Conservation (phyloP, 2,888 invertebrate genomes). For the Rhingia campestris region DNA sequence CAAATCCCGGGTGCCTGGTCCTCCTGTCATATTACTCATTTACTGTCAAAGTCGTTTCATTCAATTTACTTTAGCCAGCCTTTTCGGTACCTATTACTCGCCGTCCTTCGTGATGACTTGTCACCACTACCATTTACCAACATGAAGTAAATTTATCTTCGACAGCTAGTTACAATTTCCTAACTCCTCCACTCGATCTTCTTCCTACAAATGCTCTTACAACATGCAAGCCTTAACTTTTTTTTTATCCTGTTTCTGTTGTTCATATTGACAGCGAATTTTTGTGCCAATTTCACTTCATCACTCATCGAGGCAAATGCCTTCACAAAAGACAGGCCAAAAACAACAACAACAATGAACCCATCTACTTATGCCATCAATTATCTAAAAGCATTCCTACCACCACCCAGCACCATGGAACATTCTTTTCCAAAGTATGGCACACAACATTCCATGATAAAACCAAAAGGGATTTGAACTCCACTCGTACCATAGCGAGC, state of each 20-base stretch:
- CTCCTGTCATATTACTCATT: too few relatives aligned
- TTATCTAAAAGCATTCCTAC: slow-evolving; percentile 66
- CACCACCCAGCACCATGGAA: slow-evolving; percentile 12
- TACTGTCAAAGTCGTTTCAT: too few relatives aligned
- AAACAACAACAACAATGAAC: slow-evolving; percentile 13
- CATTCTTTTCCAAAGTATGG: slow-evolving; percentile 39
- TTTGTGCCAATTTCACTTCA: slow-evolving; percentile 51
- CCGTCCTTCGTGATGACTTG: too few relatives aligned
- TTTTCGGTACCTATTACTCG: too few relatives aligned
- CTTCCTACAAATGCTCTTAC: too few relatives aligned
- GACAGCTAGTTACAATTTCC: too few relatives aligned
- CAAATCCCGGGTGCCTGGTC: too few relatives aligned
- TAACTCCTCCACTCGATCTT: too few relatives aligned
- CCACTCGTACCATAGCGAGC: slow-evolving; percentile 26
- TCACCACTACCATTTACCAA: too few relatives aligned
- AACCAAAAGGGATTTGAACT: slow-evolving; percentile 59
- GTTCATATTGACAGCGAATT: slow-evolving; percentile 34
- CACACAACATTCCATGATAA: slow-evolving; percentile 40
- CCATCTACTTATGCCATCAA: slow-evolving; percentile 67
- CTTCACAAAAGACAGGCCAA: background rate
- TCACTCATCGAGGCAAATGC: slow-evolving; percentile 14
- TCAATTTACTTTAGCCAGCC: too few relatives aligned
- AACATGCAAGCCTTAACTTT: too few relatives aligned
- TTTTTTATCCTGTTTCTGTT: background rate
- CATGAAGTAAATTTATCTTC: too few relatives aligned